These are phyloP conservation scores for Pseudomyrmex cubaensis DNA, from an alignment of 1,140 invertebrate genomes.

Conservation along the genomic window DNA sequence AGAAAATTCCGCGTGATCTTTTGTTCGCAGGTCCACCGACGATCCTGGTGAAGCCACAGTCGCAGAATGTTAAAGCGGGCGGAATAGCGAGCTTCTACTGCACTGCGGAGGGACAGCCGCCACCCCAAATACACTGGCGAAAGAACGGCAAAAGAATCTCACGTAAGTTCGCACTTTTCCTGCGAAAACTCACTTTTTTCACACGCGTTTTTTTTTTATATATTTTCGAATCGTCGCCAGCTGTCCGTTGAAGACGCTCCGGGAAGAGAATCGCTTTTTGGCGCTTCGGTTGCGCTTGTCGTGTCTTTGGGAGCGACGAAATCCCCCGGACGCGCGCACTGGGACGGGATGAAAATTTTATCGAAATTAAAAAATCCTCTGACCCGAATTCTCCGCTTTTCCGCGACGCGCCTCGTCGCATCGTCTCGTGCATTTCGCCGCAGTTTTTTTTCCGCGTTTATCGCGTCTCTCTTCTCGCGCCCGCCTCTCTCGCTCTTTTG, in stretches of 20 bases:
- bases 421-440: background rate
- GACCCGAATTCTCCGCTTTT: slow-evolving; percentile 10
- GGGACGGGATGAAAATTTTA: slow-evolving; percentile 41
- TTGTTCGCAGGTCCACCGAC: slow-evolving; percentile 94
- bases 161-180: slow-evolving; percentile 86
- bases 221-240: background rate
- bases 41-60: slow-evolving; percentile 93
- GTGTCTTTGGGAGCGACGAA: background rate
- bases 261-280: slow-evolving; percentile 5
- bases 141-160: slow-evolving; percentile 95
- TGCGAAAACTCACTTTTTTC: background rate
- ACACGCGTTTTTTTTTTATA: background rate
- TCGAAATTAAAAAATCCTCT: slow-evolving; percentile 50
- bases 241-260: background rate
- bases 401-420: no score
- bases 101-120: slow-evolving; percentile 95
- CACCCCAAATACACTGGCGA: slow-evolving; percentile 95
- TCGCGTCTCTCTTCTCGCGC: background rate
- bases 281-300: background rate
- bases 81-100: slow-evolving; percentile 98
- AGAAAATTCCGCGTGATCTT: slow-evolving; percentile 62
- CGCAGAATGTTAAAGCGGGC: slow-evolving; percentile 94
- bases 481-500: background rate
- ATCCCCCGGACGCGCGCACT: background rate
- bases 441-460: background rate